Evolutionary conservation across 2,888 invertebrate genomes (phyloP).

Genomic region (Hypsopygia costalis): DNA sequence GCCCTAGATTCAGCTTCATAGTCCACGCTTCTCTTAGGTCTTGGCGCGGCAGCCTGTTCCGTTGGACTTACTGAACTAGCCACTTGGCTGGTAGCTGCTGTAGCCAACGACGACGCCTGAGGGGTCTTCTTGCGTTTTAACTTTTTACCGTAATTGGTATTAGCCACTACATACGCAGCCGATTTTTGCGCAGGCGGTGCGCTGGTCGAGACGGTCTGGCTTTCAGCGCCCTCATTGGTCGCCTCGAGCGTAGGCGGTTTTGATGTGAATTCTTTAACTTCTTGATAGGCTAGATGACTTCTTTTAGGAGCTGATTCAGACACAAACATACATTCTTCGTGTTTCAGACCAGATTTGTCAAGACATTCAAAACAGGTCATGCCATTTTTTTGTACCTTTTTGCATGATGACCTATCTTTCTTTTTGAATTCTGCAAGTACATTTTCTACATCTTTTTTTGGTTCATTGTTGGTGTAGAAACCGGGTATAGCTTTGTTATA

Average conservation of each 20-base stretch:
- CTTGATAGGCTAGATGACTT: slow-evolving; percentile 84
- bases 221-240: slow-evolving; percentile 59
- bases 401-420: slow-evolving; percentile 86
- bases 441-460: slow-evolving; percentile 84
- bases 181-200: slow-evolving; percentile 53
- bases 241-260: slow-evolving; percentile 58
- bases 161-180: slow-evolving; percentile 62
- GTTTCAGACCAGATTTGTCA: slow-evolving; percentile 84
- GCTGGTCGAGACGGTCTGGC: slow-evolving; percentile 59
- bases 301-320: slow-evolving; percentile 84
- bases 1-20: slow-evolving; percentile 50
- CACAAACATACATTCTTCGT: slow-evolving; percentile 90
- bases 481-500: slow-evolving; percentile 71
- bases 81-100: slow-evolving; percentile 43
- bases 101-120: slow-evolving; percentile 30
- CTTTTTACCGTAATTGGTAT: slow-evolving; percentile 57
- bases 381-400: slow-evolving; percentile 85
- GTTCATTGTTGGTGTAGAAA: slow-evolving; percentile 75
- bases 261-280: slow-evolving; percentile 81
- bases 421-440: slow-evolving; percentile 86
- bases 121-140: slow-evolving; percentile 64
- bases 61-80: slow-evolving; percentile 27
- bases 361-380: slow-evolving; percentile 89
- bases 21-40: slow-evolving; percentile 57
- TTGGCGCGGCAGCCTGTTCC: slow-evolving; percentile 25